Evolutionary conservation across 2,113 vertebrate genomes (phyloP), one percentile per base, ranked within the genome.

Genomic region (Tor tambroides): DNA sequence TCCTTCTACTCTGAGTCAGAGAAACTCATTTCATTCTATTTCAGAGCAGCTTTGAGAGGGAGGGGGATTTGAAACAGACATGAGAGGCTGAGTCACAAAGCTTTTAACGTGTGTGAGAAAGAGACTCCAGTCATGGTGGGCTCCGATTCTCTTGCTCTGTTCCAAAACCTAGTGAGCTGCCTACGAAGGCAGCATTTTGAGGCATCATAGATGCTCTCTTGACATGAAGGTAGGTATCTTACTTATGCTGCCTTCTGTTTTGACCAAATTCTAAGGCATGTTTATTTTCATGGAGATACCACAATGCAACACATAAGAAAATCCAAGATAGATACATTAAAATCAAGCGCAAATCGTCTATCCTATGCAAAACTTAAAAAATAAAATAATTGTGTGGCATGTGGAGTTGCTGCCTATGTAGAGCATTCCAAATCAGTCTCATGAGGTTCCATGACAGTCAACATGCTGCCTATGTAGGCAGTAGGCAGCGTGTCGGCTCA

Each of bases 11-110:
- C 56, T 38, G 49, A 84, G 30, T 54, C 83, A 84, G 83, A 74
- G 69, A 84, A 56, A 74, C 32, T 84, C 21, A 84, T 84, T 84
- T 74, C 9, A 74, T 84, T 84, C 69, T 72, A 59, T 84, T 84
- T 74, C 46, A 78, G 43, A 78, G 75, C 61, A 69, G 61, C 61
- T 78, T 86, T 86, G 11, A 81, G 51, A 74, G 49, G 49, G 21
- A 76, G 63, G 82, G 38, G 35, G 79, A 72, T 80, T 81, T 67
- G 65, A 80, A 87, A 83, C 59, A 77, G 28, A 87, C 80, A 65
- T 87, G 59, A 85, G 72, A 83, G 65, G 72, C 61, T 83, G 80
- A 83, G 84, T 86, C 84, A 88, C 63, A 59, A 71, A 85, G 69
- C 79, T 30, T 79, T 77, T 61, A 76, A 41, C 23, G 72, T 81